phyloP scores from a whole-genome alignment of 2,888 invertebrate species.

The Aelia acuminata region DNA sequence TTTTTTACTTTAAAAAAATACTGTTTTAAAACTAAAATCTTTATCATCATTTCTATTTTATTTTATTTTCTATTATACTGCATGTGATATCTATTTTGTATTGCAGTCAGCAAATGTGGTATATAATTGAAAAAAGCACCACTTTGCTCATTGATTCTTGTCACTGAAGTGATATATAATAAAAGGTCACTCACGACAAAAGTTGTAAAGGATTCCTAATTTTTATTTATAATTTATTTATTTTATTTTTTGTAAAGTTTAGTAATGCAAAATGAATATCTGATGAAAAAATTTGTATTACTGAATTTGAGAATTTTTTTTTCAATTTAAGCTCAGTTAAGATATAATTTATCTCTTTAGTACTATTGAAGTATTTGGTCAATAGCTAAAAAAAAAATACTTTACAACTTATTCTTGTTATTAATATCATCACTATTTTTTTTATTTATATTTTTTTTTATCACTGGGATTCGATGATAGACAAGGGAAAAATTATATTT shows the following conservation, averaged over 20 bases:
- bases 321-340: neutral
- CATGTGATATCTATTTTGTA: neutral
- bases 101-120: slow-evolving; percentile 16
- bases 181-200: slow-evolving; percentile 2
- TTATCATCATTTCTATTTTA: no score
- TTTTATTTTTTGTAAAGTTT: no score
- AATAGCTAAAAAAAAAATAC: neutral
- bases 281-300: neutral
- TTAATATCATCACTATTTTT: no score
- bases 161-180: neutral
- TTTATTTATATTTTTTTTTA: no score
- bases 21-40: no score
- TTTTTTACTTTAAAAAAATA: no score
- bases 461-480: no score
- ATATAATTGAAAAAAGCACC: neutral
- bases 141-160: neutral
- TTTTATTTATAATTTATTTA: neutral
- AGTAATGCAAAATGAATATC: neutral
- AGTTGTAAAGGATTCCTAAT: neutral
- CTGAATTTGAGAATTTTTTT: neutral
- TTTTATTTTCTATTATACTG: no score
- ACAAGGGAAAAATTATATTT: no score
- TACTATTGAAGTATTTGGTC: neutral
- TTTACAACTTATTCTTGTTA: neutral
- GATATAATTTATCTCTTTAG: no score